These are phyloP conservation scores for Chrysoperla carnea DNA, from an alignment of 1,140 invertebrate species.

Conservation along the genomic window DNA sequence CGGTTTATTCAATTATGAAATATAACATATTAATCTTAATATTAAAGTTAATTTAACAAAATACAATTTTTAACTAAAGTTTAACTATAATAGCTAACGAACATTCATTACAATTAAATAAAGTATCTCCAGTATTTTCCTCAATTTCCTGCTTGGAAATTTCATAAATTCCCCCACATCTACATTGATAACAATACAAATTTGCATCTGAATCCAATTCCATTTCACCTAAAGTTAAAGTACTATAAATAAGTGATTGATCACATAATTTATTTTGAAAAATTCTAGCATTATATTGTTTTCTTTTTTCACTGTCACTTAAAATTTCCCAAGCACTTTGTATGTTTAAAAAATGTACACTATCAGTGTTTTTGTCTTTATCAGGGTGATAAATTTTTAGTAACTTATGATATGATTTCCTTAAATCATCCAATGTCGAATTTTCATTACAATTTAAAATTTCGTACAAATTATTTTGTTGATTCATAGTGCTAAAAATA, in stretches of 20 bases:
- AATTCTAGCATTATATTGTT: conserved; percentile 35
- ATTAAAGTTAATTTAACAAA: not conserved
- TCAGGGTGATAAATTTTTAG: conserved; percentile 42
- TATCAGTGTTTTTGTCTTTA: conserved; percentile 21
- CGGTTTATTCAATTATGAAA: not conserved
- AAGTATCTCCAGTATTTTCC: conserved; percentile 12
- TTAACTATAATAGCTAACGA: conserved; percentile 40
- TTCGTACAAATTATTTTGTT: conserved; percentile 29
- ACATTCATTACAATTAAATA: conserved; percentile 42
- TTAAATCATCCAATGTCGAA: conserved; percentile 36
- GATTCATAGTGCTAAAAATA: no score
- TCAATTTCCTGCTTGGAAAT: conserved; percentile 24
- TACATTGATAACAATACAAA: conserved; percentile 33
- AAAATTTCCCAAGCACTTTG: conserved; percentile 44
- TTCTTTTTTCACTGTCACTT: conserved; percentile 28
- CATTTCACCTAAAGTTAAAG: conserved; percentile 28
- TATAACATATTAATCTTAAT: no score
- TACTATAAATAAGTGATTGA: no score
- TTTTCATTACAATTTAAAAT: conserved; percentile 32
- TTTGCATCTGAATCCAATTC: conserved; percentile 19
- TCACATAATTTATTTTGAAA: conserved; percentile 3
- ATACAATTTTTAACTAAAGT: conserved; percentile 12
- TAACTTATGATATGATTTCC: conserved; percentile 38
- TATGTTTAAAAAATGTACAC: conserved; percentile 30
- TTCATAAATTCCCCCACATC: conserved; percentile 42